A percentile compares a stretch with the other conserved stretches of the same genome.
phyloP scores from a whole-genome alignment of 92 coral and sea anemone genomes.

The Ricordea florida region DNA sequence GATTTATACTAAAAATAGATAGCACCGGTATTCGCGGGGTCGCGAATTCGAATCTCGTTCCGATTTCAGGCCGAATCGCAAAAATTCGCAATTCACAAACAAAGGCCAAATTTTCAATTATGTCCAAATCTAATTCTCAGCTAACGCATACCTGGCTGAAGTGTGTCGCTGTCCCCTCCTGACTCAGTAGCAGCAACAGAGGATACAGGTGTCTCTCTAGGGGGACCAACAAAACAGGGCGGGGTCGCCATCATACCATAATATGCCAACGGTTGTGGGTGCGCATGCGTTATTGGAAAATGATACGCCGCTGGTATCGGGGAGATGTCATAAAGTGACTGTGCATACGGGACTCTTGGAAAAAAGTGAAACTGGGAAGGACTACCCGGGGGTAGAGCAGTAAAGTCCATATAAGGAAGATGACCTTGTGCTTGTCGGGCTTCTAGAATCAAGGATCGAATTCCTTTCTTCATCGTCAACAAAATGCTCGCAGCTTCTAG shows the following conservation, averaged over 20 bases:
- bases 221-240: constrained; percentile 23
- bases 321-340: constrained; percentile 18
- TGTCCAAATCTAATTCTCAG: not conserved
- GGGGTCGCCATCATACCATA: constrained; percentile 30
- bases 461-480: constrained; percentile 13
- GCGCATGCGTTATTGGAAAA: constrained; percentile 15
- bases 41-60: too few species aligned
- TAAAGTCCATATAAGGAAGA: constrained; percentile 1
- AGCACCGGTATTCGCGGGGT: too few species aligned
- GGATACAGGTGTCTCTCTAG: not conserved
- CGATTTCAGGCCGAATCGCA: too few species aligned
- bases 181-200: not conserved
- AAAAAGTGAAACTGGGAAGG: constrained; percentile 17
- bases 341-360: not conserved
- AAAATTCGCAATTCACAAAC: too few species aligned
- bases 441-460: constrained; percentile 6
- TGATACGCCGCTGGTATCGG: constrained; percentile 25
- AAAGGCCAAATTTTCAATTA: too few species aligned
- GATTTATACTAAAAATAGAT: too few species aligned
- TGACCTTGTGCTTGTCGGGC: constrained; percentile 5
- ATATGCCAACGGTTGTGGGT: constrained; percentile 19
- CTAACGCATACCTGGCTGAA: not conserved
- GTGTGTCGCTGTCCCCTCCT: not conserved
- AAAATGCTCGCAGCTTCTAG: constrained; percentile 33
- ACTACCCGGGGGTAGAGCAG: not conserved